Conservation (phyloP, 2,888 invertebrate genomes). For the Phengaris alcon region DNA sequence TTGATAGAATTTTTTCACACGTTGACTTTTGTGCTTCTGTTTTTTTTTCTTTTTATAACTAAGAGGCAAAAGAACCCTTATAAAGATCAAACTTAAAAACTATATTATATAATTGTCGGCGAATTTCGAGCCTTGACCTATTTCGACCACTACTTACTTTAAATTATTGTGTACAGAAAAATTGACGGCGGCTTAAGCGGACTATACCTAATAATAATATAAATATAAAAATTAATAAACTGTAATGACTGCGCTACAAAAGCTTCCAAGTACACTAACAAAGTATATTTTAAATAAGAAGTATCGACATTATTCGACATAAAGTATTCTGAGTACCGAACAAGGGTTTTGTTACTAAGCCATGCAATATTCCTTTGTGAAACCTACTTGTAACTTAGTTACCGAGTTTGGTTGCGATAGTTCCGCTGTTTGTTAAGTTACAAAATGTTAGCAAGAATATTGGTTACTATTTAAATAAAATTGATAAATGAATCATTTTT, state of each 20-base stretch:
- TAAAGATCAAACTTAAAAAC: too few relatives aligned
- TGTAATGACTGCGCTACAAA: background rate
- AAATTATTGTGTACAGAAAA: too few relatives aligned
- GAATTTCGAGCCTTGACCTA: too few relatives aligned
- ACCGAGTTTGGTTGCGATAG: background rate
- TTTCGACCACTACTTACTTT: too few relatives aligned
- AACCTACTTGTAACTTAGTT: background rate
- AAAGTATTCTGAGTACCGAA: background rate
- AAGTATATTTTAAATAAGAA: background rate
- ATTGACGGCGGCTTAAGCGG: too few relatives aligned
- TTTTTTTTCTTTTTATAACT: too few relatives aligned
- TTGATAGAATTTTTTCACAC: too few relatives aligned
- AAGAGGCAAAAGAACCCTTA: too few relatives aligned
- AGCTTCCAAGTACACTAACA: background rate
- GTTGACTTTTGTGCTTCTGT: too few relatives aligned
- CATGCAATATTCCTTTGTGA: constrained; percentile 17
- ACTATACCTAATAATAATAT: too few relatives aligned
- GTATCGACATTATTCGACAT: background rate
- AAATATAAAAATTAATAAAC: background rate
- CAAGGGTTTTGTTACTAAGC: constrained; percentile 12
- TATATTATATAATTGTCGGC: too few relatives aligned
- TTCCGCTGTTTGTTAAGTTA: background rate
- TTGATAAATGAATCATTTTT: too few relatives aligned
- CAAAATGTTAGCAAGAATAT: background rate
- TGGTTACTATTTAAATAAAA: background rate